Percentiles rank a stretch among this genome's conserved stretches.
Conservation (phyloP, 2,888 invertebrate genomes). For the Hofmannophila pseudospretella region DNA sequence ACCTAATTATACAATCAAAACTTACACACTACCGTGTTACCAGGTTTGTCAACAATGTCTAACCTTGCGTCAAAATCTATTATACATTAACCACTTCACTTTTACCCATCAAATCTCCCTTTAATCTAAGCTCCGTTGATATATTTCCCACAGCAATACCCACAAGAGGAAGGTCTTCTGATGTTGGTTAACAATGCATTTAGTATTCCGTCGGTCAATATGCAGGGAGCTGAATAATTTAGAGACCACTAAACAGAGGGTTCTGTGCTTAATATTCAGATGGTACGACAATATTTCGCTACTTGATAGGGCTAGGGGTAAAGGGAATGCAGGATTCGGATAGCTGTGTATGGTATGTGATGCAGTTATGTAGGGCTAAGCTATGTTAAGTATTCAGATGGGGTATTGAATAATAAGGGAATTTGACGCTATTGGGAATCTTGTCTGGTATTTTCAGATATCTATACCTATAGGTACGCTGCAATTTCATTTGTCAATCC, state of each 20-base stretch:
- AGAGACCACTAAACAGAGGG: slow-evolving; percentile 61
- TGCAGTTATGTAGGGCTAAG: slow-evolving; percentile 15
- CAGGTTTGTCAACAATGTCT: slow-evolving; percentile 27
- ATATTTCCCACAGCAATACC: not conserved
- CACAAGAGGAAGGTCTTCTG: slow-evolving; percentile 16
- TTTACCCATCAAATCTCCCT: not conserved
- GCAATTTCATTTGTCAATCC: too few species aligned
- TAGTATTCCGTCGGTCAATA: slow-evolving; percentile 56
- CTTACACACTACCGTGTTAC: slow-evolving; percentile 14
- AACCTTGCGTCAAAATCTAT: slow-evolving; percentile 17
- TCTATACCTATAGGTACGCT: too few species aligned
- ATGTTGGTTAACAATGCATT: slow-evolving; percentile 34
- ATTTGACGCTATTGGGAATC: too few species aligned
- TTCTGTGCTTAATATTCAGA: slow-evolving; percentile 63
- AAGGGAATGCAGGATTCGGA: slow-evolving; percentile 54
- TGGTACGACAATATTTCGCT: slow-evolving; percentile 61
- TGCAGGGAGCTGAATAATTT: slow-evolving; percentile 61
- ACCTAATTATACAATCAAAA: slow-evolving; percentile 13
- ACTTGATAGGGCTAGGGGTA: slow-evolving; percentile 43
- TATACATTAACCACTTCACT: slow-evolving; percentile 15
- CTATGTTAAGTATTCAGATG: not conserved
- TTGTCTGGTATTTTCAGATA: too few species aligned
- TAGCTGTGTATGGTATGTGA: slow-evolving; percentile 28
- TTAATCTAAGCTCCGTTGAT: not conserved
- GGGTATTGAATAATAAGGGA: not conserved